phyloP scores from a whole-genome alignment of 1,140 invertebrate genomes.

The Bradysia coprophila region DNA sequence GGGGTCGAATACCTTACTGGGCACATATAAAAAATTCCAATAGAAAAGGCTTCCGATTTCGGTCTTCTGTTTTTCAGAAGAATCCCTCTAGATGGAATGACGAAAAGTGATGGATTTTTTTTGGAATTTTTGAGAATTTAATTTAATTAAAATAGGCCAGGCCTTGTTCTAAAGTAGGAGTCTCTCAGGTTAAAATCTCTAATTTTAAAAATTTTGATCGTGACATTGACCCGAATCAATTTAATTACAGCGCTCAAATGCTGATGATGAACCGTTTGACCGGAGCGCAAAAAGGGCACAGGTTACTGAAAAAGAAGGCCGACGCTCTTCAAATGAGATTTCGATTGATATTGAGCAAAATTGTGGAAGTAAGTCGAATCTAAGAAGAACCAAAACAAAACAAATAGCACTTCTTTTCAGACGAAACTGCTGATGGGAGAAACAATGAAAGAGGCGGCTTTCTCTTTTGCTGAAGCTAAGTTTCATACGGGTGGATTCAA shows the following conservation, averaged over 20 bases:
- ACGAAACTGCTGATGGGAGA: constrained; percentile 99
- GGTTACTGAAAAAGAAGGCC: constrained; percentile 97
- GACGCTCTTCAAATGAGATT: constrained; percentile 98
- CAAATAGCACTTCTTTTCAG: constrained; percentile 26
- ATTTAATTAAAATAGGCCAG: too few species aligned
- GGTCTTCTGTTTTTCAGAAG: too few species aligned
- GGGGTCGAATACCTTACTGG: too few species aligned
- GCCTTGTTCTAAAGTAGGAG: too few species aligned
- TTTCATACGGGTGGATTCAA: constrained; percentile 97
- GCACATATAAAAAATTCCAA: too few species aligned
- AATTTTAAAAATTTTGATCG: too few species aligned
- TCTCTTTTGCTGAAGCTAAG: constrained; percentile 97
- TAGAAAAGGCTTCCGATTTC: too few species aligned
- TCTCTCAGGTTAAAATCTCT: too few species aligned
- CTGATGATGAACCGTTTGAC: constrained; percentile 78
- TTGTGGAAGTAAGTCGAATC: constrained; percentile 75
- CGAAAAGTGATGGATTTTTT: constrained; percentile 46
- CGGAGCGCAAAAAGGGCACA: constrained; percentile 97
- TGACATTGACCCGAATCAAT: too few species aligned
- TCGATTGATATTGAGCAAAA: constrained; percentile 91
- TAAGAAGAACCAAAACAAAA: background rate
- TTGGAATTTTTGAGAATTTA: too few species aligned
- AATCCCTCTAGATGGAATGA: too few species aligned
- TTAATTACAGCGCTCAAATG: constrained; percentile 48
- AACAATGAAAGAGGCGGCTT: constrained; percentile 98